phyloP scores from a whole-genome alignment of 2,888 invertebrate genomes.

The Prostheceraeus crozeri region DNA sequence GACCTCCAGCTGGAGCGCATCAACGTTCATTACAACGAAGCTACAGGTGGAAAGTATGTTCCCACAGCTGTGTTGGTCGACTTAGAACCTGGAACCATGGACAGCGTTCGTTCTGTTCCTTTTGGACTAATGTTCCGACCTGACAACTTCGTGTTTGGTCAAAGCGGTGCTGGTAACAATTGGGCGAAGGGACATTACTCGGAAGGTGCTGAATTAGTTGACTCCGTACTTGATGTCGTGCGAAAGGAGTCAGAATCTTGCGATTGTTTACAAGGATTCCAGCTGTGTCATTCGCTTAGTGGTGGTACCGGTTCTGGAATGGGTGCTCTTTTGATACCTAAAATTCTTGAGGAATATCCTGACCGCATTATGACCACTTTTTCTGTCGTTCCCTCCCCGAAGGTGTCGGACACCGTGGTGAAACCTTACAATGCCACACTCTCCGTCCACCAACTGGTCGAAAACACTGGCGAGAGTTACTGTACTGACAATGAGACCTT shows the following conservation, averaged over 20 bases:
- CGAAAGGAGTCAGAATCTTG: constrained; percentile 73
- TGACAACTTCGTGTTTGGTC: constrained; percentile 79
- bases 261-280: constrained; percentile 72
- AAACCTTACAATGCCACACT: constrained; percentile 39
- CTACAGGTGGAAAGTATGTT: constrained; percentile 57
- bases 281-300: constrained; percentile 62
- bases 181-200: constrained; percentile 43
- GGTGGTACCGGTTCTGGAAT: constrained; percentile 30
- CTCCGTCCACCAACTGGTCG: constrained; percentile 37
- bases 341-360: constrained; percentile 30
- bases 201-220: constrained; percentile 81
- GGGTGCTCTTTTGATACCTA: constrained; percentile 19
- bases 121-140: constrained; percentile 90
- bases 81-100: constrained; percentile 93
- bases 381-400: constrained; percentile 79
- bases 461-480: constrained; percentile 38
- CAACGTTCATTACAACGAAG: constrained; percentile 84
- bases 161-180: constrained; percentile 22
- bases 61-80: constrained; percentile 69
- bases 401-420: constrained; percentile 54
- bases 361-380: constrained; percentile 83
- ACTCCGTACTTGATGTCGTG: constrained; percentile 62
- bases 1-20: constrained; percentile 45
- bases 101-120: constrained; percentile 60
- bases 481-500: constrained; percentile 39